Conservation (phyloP, 1,140 invertebrate species). For the Epicauta chinensis region DNA sequence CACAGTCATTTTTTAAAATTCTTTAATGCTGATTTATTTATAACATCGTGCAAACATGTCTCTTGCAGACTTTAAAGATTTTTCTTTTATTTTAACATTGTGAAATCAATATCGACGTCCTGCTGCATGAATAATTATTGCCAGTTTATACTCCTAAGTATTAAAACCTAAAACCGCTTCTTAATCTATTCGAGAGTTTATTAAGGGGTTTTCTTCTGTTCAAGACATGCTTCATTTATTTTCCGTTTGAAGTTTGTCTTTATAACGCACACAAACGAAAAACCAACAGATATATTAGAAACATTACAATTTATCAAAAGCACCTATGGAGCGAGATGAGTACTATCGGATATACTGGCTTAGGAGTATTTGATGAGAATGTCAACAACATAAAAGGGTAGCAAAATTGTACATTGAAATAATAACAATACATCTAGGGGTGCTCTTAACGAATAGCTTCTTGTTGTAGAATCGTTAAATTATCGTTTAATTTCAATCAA, state of each 20-base stretch:
- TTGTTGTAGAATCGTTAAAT: no score
- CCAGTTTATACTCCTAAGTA: neutral
- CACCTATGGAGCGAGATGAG: no score
- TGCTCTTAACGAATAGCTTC: no score
- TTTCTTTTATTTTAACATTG: slow-evolving; percentile 5
- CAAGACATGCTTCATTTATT: slow-evolving; percentile 1
- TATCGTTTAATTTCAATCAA: no score
- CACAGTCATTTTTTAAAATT: slow-evolving; percentile 15
- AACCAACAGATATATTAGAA: no score
- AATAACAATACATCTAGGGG: no score
- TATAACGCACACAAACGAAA: no score
- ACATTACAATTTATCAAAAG: no score
- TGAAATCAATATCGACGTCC: slow-evolving; percentile 11
- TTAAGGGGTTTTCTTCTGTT: neutral
- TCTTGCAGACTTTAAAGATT: slow-evolving; percentile 7
- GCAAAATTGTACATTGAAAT: no score
- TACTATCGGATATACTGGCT: no score
- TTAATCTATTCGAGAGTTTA: neutral
- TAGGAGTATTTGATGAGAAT: no score
- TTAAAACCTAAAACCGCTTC: neutral
- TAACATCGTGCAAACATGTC: slow-evolving; percentile 13
- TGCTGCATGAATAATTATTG: slow-evolving; percentile 7
- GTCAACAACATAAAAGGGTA: no score
- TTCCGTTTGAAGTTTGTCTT: neutral
- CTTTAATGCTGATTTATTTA: slow-evolving; percentile 16